These are phyloP conservation scores for Tiphia femorata DNA, from an alignment of 2,888 invertebrate species.

Conservation along the genomic window DNA sequence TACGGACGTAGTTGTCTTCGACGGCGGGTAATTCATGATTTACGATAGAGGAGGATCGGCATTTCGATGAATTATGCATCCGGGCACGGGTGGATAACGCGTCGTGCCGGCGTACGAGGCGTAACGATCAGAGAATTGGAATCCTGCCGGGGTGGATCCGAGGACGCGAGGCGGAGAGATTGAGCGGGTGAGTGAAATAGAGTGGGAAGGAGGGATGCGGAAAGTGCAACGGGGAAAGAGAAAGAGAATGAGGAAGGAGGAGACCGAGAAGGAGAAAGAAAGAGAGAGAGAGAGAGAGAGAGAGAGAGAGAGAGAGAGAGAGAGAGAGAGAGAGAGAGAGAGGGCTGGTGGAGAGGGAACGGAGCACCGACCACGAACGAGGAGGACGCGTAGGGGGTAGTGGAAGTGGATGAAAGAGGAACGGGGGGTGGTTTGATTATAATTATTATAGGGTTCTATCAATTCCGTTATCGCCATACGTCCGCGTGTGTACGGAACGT, in stretches of 20 bases:
- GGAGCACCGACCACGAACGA: not conserved
- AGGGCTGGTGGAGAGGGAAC: too few species aligned
- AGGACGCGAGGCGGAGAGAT: too few species aligned
- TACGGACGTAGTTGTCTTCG: conserved; percentile 26
- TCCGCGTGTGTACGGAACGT: conserved; percentile 22
- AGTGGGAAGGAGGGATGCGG: not conserved
- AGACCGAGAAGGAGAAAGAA: not conserved
- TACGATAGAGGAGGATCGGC: conserved; percentile 21
- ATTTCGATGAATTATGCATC: conserved; percentile 24
- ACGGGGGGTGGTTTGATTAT: conserved; percentile 8
- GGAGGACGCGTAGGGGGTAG: not conserved
- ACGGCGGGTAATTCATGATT: conserved; percentile 28
- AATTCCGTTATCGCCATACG: conserved; percentile 28
- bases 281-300: not conserved
- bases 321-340: not conserved
- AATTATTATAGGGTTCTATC: conserved; percentile 43
- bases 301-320: not conserved
- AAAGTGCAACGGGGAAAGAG: not conserved
- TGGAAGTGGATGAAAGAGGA: not conserved
- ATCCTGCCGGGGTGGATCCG: conserved; percentile 9
- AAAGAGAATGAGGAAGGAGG: not conserved
- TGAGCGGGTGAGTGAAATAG: not conserved
- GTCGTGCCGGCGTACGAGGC: conserved; percentile 6
- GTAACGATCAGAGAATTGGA: conserved; percentile 28
- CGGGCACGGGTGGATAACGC: conserved; percentile 17